These are phyloP conservation scores for Drosophila lowei DNA, from an alignment of 1,140 invertebrate genomes.

Conservation along the genomic window DNA sequence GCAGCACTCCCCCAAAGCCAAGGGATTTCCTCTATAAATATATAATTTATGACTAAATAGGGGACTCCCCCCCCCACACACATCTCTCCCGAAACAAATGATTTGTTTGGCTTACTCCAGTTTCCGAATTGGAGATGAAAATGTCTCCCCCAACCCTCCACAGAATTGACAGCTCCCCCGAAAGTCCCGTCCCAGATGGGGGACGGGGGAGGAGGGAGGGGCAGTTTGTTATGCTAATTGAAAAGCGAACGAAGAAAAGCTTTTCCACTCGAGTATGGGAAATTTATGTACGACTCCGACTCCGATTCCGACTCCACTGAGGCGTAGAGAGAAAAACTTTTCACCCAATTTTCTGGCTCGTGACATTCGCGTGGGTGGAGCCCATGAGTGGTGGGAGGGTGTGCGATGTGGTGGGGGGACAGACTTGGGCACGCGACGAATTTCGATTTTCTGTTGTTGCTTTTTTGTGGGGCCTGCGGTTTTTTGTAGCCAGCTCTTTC, in stretches of 20 bases:
- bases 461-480: constrained; percentile 27
- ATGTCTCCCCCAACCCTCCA: constrained; percentile 37
- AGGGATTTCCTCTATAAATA: constrained; percentile 65
- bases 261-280: constrained; percentile 46
- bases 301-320: background rate
- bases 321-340: constrained; percentile 52
- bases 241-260: constrained; percentile 58
- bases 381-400: constrained; percentile 27
- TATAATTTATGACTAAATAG: constrained; percentile 68
- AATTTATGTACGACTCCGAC: constrained; percentile 60
- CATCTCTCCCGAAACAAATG: constrained; percentile 34
- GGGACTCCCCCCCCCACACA: constrained; percentile 6
- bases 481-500: constrained; percentile 2
- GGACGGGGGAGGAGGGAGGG: constrained; percentile 17
- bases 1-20: background rate
- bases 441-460: background rate
- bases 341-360: constrained; percentile 77
- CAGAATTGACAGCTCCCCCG: constrained; percentile 29
- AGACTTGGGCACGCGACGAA: constrained; percentile 60
- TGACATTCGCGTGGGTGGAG: constrained; percentile 56
- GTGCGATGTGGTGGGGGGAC: background rate
- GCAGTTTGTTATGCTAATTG: constrained; percentile 77
- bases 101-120: constrained; percentile 49
- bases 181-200: constrained; percentile 1
- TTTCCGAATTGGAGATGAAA: constrained; percentile 38